Evolutionary conservation across 1,140 invertebrate species (phyloP), one percentile per base, ranked within the genome.

Genomic region (Brachionus manjavacas): DNA sequence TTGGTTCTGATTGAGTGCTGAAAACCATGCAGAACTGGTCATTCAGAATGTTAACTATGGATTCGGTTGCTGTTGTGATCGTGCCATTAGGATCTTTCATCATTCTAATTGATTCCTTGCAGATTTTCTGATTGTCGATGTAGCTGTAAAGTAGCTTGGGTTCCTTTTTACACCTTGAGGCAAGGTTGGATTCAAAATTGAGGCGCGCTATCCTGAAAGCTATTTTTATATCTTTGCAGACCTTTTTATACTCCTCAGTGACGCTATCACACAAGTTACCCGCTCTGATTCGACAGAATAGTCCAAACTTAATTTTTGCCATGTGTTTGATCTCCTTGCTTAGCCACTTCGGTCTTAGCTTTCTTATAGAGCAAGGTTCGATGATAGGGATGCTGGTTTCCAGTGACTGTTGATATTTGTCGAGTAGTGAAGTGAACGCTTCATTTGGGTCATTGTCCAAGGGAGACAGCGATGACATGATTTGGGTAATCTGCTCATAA

Each of bases 21-120:
- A 64, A 80, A 80, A 64, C 49, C 20, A 7, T 64, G 52, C 28
- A 39, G 28, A 80, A 80, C 46, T 80, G 55, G 55, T 80, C 31
- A 35, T 78, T 78, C 11, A 78, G 46, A 23, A 55, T 31, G n/a
- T 46, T 31, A 3, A 49, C 74, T 31, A 31, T 31, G 28, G 28
- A 31, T 31, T 31, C n/a, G n/a, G n/a, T n/a, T n/a, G n/a, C n/a
- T n/a, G n/a, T n/a, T n/a, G n/a, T 28, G n/a, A 35, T 31, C 23
- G 20, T 20, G n/a, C 70, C 70, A n/a, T 41, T 8, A 25, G 20
- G 16, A 35, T 41, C 20, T n/a, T 20, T 14, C 23, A 74, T 16
- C 8, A 39, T 16, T 12, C 41, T 39, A 12, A 74, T 74, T 41
- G 16, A 31, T 12, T 78, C 74, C 31, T 70, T 70, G 66, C 64